Percentiles rank a stretch among this genome's conserved stretches.
phyloP scores from a whole-genome alignment of 2,888 invertebrate genomes.

The Nomada lathburiana region DNA sequence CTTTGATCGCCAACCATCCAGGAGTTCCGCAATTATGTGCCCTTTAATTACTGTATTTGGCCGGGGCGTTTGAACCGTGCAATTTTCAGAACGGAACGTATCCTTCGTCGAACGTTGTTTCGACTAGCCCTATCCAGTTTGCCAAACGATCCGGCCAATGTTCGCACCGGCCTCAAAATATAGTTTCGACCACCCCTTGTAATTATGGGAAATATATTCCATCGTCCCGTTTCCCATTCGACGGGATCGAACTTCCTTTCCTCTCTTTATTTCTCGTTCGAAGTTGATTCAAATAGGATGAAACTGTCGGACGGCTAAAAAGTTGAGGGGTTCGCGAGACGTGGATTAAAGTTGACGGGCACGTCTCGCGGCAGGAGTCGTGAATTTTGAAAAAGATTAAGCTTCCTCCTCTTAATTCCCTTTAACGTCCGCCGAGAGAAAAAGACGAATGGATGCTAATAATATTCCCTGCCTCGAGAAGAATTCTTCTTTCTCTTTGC shows the following conservation, averaged over 20 bases:
- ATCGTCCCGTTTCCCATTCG: neutral
- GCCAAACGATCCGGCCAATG: conserved; percentile 18
- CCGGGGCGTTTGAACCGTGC: conserved; percentile 27
- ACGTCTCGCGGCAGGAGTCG: neutral
- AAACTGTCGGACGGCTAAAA: neutral
- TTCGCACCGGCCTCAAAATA: neutral
- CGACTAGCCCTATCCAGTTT: conserved; percentile 1
- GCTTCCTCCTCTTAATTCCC: conserved; percentile 23
- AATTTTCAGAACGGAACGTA: conserved; percentile 37
- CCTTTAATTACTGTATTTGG: conserved; percentile 61
- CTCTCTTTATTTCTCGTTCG: neutral
- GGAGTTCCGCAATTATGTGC: conserved; percentile 52
- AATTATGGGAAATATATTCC: neutral
- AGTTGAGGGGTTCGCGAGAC: neutral
- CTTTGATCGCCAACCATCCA: conserved; percentile 54
- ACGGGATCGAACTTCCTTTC: neutral
- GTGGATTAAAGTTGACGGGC: conserved; percentile 14
- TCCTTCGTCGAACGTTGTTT: conserved; percentile 26
- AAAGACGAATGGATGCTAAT: neutral
- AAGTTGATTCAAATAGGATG: neutral
- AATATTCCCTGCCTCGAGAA: conserved; percentile 3
- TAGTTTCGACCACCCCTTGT: neutral
- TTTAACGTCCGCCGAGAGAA: conserved; percentile 3
- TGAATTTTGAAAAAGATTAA: conserved; percentile 48
- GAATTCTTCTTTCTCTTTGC: neutral